Percentiles rank a stretch among this genome's conserved stretches.
Conservation (phyloP, 2,113 vertebrate species). For the Brachyhypopomus occidentalis region DNA sequence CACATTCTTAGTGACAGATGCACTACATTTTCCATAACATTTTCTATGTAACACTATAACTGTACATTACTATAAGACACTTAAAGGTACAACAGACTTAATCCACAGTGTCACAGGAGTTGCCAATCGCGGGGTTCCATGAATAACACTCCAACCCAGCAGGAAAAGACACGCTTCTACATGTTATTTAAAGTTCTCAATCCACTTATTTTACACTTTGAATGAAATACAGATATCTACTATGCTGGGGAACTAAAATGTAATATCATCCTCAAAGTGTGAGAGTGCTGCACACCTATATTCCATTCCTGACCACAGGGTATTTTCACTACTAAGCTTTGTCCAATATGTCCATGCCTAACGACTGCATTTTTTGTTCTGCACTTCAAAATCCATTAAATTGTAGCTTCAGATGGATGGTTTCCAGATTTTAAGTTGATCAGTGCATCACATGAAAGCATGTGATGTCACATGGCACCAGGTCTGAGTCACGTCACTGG, state of each 20-base stretch:
- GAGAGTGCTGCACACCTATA: neutral
- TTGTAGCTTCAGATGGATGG: conserved; percentile 75
- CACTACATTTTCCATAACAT: too few relatives aligned
- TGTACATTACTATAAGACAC: neutral
- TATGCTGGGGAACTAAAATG: neutral
- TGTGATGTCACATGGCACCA: conserved; percentile 77
- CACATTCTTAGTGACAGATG: too few relatives aligned
- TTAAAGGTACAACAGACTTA: neutral
- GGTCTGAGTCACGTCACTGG: conserved; percentile 56
- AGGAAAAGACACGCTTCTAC: conserved; percentile 3
- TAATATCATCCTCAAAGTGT: neutral
- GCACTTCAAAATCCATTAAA: conserved; percentile 75
- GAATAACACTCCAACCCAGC: neutral
- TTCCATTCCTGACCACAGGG: conserved; percentile 54
- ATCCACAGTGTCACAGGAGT: too few relatives aligned
- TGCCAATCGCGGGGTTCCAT: too few relatives aligned
- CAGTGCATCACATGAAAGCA: conserved; percentile 81
- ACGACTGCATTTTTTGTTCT: conserved; percentile 70
- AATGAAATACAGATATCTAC: neutral
- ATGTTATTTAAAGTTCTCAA: neutral
- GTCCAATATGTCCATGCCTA: conserved; percentile 62
- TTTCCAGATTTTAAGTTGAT: conserved; percentile 73
- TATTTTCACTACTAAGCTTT: conserved; percentile 48
- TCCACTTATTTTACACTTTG: conserved; percentile 12
- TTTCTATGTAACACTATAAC: too few relatives aligned